phyloP scores from a whole-genome alignment of 1,140 invertebrate genomes.

The Alviniconcha marisindica region DNA sequence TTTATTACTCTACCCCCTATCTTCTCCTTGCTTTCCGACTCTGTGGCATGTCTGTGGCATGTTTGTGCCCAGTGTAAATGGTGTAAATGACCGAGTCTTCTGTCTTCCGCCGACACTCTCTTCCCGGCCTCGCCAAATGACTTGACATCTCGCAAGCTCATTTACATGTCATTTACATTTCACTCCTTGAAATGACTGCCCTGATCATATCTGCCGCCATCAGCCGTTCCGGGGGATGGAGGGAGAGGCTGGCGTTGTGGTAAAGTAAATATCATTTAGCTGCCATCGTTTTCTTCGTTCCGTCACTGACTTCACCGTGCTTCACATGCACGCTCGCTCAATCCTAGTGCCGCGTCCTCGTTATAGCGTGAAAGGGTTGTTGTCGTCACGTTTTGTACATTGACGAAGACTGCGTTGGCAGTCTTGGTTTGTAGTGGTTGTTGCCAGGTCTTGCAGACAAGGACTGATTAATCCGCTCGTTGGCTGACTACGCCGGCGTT shows the following conservation, averaged over 20 bases:
- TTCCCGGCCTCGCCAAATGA: neutral
- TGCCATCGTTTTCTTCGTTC: neutral
- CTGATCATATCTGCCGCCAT: neutral
- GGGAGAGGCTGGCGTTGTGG: neutral
- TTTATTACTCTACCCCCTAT: too few species aligned
- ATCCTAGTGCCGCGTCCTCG: too few species aligned
- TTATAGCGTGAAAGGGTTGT: neutral
- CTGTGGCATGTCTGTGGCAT: too few species aligned
- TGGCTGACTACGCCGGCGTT: neutral
- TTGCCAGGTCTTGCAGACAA: too few species aligned
- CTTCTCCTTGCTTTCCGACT: too few species aligned
- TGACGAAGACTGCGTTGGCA: neutral
- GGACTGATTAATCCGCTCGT: too few species aligned
- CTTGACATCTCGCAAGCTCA: neutral
- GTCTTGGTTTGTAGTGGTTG: neutral
- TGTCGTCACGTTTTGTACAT: neutral
- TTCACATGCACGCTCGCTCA: neutral
- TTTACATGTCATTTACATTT: neutral
- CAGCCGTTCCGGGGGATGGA: neutral
- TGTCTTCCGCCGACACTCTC: neutral
- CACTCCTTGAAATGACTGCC: neutral
- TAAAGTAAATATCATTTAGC: slow-evolving; percentile 18
- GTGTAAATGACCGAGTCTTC: neutral
- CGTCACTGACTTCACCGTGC: neutral
- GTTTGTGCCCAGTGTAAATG: neutral